Evolutionary conservation across 2,888 invertebrate genomes (phyloP).

Genomic region (Balanococcus diminutus): DNA sequence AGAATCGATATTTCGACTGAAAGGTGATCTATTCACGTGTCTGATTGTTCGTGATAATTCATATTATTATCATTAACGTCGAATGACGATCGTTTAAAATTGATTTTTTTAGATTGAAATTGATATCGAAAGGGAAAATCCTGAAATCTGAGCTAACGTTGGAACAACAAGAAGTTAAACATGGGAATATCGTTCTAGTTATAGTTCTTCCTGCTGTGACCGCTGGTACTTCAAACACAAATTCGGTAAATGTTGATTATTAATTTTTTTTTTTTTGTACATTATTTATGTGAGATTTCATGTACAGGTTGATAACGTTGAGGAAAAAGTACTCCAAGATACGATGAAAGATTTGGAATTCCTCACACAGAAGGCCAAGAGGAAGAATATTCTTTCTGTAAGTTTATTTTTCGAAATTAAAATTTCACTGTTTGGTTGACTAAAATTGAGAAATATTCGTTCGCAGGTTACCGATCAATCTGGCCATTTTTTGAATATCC

Average conservation of each 20-base stretch:
- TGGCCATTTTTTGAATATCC: constrained; percentile 75
- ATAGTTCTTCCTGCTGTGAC: constrained; percentile 62
- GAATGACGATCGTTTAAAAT: too few species aligned
- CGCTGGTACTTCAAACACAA: neutral
- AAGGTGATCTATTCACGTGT: neutral
- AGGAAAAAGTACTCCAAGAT: constrained; percentile 60
- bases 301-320: neutral
- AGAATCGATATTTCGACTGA: neutral
- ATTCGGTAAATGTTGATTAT: neutral
- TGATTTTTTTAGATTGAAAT: constrained; percentile 70
- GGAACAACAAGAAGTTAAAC: constrained; percentile 69
- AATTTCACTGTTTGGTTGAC: neutral
- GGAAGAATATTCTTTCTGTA: neutral
- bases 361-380: neutral
- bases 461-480: constrained; percentile 77
- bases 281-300: neutral
- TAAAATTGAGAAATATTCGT: neutral
- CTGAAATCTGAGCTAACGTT: constrained; percentile 66
- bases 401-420: neutral
- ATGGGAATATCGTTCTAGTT: constrained; percentile 73
- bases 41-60: neutral
- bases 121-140: constrained; percentile 73
- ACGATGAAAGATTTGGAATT: constrained; percentile 56
- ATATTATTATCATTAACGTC: too few species aligned
- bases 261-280: neutral